These are phyloP conservation scores for Tricholauxania praeusta DNA, from an alignment of 2,888 invertebrate genomes.

Conservation along the genomic window DNA sequence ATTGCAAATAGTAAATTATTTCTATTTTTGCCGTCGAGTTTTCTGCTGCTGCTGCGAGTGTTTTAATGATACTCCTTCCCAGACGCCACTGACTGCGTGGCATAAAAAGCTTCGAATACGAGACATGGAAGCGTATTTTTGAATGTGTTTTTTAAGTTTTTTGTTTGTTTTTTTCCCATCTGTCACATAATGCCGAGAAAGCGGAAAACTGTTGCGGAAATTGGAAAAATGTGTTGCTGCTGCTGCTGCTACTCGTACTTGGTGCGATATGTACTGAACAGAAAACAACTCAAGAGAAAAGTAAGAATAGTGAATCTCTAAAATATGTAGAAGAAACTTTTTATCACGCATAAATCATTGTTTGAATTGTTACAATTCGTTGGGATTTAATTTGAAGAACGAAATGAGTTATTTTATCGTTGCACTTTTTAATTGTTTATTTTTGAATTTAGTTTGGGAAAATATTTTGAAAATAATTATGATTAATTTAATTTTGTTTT, in stretches of 20 bases:
- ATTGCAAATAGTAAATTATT: conserved; percentile 33
- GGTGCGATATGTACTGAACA: no score
- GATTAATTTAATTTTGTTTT: no score
- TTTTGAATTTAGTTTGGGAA: no score
- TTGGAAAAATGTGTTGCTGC: conserved; percentile 2
- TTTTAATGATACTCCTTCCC: conserved; percentile 14
- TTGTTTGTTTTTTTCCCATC: no score
- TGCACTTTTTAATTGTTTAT: no score
- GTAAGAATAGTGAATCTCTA: no score
- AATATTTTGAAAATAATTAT: no score
- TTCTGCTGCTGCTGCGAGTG: neutral
- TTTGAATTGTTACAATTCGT: neutral
- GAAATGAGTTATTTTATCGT: no score
- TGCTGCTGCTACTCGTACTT: neutral
- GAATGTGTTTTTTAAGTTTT: no score
- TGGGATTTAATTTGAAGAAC: neutral
- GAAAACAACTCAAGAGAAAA: no score
- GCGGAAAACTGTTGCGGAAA: conserved; percentile 12
- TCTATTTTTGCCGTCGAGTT: conserved; percentile 10
- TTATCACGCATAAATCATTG: conserved; percentile 11
- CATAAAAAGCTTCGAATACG: no score
- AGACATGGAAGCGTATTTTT: no score
- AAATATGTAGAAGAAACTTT: conserved; percentile 19
- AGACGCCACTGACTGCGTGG: neutral
- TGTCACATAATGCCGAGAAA: conserved; percentile 6